These are phyloP conservation scores for Heliconius hortense DNA, from an alignment of 2,888 invertebrate species.

Conservation along the genomic window DNA sequence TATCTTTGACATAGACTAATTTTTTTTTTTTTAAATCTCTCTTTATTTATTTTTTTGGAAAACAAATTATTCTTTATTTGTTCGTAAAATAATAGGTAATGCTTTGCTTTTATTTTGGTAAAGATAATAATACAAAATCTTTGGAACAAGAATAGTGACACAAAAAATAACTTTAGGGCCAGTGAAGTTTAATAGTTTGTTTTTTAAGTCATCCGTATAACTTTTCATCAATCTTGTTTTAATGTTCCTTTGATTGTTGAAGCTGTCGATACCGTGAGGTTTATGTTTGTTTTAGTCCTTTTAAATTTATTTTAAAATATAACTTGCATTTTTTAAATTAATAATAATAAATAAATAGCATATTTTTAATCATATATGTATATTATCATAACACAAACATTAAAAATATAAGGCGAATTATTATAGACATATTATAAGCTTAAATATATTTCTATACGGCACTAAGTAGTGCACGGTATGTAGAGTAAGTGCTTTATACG, in stretches of 20 bases:
- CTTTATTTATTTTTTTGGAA: too few species aligned
- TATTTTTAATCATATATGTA: too few species aligned
- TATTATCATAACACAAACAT: background rate
- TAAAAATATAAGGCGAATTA: background rate
- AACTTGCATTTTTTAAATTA: background rate
- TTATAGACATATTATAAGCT: background rate
- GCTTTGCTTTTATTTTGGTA: background rate
- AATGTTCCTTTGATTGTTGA: slow-evolving; percentile 2
- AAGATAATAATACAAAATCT: background rate
- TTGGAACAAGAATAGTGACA: background rate
- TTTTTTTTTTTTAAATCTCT: too few species aligned
- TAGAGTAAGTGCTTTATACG: slow-evolving; percentile 15
- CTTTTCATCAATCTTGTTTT: slow-evolving; percentile 7
- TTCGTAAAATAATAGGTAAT: background rate
- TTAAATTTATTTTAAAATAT: background rate
- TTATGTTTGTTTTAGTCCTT: background rate
- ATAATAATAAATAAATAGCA: background rate
- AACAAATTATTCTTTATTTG: too few species aligned
- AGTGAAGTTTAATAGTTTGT: background rate
- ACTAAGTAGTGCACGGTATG: slow-evolving; percentile 14
- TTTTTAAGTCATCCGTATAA: slow-evolving; percentile 1
- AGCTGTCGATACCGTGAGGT: background rate
- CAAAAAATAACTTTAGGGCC: background rate
- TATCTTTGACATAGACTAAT: too few species aligned
- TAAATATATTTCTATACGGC: slow-evolving; percentile 17